Base-by-base conservation (phyloP, 2,797 vertebrate species). In the Helarctos malayanus region DNA sequence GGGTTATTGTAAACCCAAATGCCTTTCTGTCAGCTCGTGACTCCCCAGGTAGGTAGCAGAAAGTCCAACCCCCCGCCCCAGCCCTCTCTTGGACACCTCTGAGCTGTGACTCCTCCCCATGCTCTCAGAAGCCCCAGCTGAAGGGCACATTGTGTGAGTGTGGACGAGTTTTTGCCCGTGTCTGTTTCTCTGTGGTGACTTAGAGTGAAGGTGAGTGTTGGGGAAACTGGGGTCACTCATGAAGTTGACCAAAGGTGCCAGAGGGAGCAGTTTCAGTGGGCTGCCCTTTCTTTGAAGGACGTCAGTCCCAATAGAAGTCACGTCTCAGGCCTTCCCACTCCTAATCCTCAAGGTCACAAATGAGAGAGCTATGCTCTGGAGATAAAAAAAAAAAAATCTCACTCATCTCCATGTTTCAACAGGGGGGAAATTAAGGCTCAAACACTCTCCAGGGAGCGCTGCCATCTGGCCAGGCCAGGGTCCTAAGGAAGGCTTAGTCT, bases 241-340 rank as follows among this genome's bases (percentile, higher is more conserved):
- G 59, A 76, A 80, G 78, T 52, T 83, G 57, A 93, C 45, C 5
- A 14, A 38, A 94, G 41, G 79, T 81, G 68, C 41, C 47, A 15
- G 0, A 83, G 57, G 84, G 41, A 89, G 63, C 41, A 54, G 78
- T 87, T 56, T 93, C 56, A 45, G 21, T 73, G 81, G 57, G 89
- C 73, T 63, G 65, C 65, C 57, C 68, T 96, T 79, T 79, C 90
- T 71, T 75, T 86, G 69, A 82, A 94, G 81, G 91, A 75, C 3
- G 0, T 87, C 47, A 75, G 75, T 76, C 81, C 87, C 65, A 59
- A 65, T 8, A 65, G 63, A 86, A 91, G 54, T 84, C 85, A 63
- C 0, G 0, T 49, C 85, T 88, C 69, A 65, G 27, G 54, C 12
- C 56, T 79, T 45, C 68, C 61, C 16, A 19, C 23, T 80, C 38